Base-by-base conservation (phyloP, 2,888 invertebrate genomes). In the Coenonympha arcania region DNA sequence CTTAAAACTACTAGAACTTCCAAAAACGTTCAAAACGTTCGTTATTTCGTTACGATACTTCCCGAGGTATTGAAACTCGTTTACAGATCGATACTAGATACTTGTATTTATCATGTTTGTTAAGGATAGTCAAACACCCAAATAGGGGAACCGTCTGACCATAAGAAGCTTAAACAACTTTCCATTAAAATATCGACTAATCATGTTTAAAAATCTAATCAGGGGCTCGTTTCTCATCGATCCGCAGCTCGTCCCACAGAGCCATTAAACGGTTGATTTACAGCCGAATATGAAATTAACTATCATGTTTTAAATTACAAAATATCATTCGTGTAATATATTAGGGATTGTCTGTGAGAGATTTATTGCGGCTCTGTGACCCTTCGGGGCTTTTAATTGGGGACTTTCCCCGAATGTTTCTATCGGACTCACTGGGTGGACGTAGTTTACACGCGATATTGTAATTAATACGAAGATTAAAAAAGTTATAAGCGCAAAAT, bases 251-350 rank as follows among this genome's bases (percentile, higher is more conserved):
- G 50, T 52, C 63, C 63, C 62, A 64, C 63, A 51, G 52, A 28
- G 57, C 65, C 65, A 69, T 69, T 71, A 68, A 64, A 62, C 56
- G 41, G 54, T 54, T 73, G 75, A 75, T 75, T 75, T 74, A 75
- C 69, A 52, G 52, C 55, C 58, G 65, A 65, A 70, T 70, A 65
- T 66, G 63, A 69, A 71, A 64, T 71, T 71, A 73, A 71, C 71
- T 68, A 72, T 69, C 64, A 62, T 65, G 66, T 70, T 71, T 68
- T 73, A 73, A 73, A 75, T 75, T 74, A 75, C 73, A 71, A 71
- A 74, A 74, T 74, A 73, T 73, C 66, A 69, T 73, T 68, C 64
- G 60, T 62, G 58, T 66, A 67, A 65, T 66, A 64, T 65, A 63
- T 65, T 65, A 60, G 64, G 63, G 61, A 63, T 64, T 68, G 67